Conservation (phyloP, 2,888 invertebrate genomes). For the Chymomyza amoena region DNA sequence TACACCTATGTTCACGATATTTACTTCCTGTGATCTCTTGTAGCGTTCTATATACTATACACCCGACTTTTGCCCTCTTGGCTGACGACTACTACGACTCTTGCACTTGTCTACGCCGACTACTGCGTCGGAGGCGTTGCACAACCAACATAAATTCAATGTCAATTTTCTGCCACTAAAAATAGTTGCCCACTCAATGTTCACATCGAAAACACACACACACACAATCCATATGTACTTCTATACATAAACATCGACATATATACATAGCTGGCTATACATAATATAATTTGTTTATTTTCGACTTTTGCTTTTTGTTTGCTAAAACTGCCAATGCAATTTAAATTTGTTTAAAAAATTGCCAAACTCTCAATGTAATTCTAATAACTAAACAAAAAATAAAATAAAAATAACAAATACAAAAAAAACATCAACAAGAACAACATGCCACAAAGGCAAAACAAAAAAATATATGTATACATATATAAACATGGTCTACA, state of each 20-base stretch:
- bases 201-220: too few relatives aligned
- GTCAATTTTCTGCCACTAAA: conserved; percentile 54
- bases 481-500: too few relatives aligned
- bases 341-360: background rate
- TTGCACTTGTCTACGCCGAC: conserved; percentile 42
- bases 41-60: too few relatives aligned
- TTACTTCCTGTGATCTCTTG: background rate
- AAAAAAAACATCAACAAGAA: background rate
- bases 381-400: background rate
- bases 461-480: too few relatives aligned
- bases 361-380: conserved; percentile 2
- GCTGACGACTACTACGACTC: conserved; percentile 33
- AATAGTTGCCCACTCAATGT: conserved; percentile 21
- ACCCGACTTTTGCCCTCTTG: background rate
- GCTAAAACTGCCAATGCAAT: background rate
- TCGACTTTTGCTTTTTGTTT: background rate
- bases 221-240: background rate
- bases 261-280: background rate
- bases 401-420: too few relatives aligned
- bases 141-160: conserved; percentile 58
- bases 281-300: background rate
- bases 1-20: background rate
- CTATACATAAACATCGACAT: background rate
- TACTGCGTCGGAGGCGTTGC: conserved; percentile 36
- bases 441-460: background rate